phyloP scores from a whole-genome alignment of 2,113 vertebrate species.

The Cyanoliseus patagonus region DNA sequence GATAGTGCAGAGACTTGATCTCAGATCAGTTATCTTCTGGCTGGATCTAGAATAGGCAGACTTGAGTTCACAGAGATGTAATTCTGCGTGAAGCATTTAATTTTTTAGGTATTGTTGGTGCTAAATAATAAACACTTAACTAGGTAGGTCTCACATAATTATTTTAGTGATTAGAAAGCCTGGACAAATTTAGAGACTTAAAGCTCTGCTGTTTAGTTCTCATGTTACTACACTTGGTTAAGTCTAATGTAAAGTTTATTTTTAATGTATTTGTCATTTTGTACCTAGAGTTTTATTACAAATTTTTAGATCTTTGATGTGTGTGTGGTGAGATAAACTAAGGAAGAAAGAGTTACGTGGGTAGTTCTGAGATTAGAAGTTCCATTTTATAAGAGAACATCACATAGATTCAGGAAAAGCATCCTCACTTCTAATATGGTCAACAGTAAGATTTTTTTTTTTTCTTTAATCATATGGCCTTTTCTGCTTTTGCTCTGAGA shows the following conservation, averaged over 20 bases:
- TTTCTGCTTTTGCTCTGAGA: not conserved
- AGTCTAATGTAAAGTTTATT: not conserved
- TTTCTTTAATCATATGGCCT: not conserved
- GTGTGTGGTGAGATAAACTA: not conserved
- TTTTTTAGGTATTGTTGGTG: not conserved
- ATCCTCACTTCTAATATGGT: not conserved
- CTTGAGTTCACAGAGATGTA: not conserved
- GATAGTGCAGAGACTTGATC: not conserved
- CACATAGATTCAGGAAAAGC: not conserved
- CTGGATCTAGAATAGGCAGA: not conserved
- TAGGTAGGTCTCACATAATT: not conserved
- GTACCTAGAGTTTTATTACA: not conserved
- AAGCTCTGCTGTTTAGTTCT: not conserved
- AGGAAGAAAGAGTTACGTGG: not conserved
- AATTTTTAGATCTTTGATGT: not conserved
- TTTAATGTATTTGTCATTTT: not conserved
- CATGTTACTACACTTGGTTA: not conserved
- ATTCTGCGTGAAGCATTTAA: not conserved
- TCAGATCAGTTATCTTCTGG: not conserved
- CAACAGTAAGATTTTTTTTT: not conserved
- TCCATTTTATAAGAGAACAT: not conserved
- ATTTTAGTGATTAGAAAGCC: not conserved
- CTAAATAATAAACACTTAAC: fast-evolving
- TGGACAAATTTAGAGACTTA: not conserved
- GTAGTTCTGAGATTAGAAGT: not conserved